A percentile compares a stretch with the other conserved stretches of the same genome.
These are phyloP conservation scores for Ariolimax columbianus DNA, from an alignment of 2,888 invertebrate genomes.

Conservation along the genomic window DNA sequence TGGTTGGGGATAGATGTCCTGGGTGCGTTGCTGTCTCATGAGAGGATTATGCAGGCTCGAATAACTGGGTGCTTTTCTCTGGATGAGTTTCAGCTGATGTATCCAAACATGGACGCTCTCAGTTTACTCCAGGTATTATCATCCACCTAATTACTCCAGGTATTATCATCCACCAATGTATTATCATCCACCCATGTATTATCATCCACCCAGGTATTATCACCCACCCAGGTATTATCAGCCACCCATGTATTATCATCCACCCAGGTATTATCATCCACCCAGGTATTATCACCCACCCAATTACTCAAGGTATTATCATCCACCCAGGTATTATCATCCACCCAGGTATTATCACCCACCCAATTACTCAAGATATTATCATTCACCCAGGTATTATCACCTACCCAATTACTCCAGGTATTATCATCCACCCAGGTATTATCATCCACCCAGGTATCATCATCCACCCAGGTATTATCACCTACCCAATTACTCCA, in stretches of 20 bases:
- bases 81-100: slow-evolving; percentile 86
- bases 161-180: background rate
- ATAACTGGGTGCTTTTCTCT: slow-evolving; percentile 85
- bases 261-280: too few relatives aligned
- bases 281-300: too few relatives aligned
- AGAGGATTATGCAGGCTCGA: slow-evolving; percentile 75
- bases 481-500: too few relatives aligned
- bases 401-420: too few relatives aligned
- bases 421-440: too few relatives aligned
- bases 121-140: slow-evolving; percentile 83
- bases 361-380: too few relatives aligned
- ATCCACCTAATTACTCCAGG: background rate
- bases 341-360: background rate
- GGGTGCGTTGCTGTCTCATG: slow-evolving; percentile 83
- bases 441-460: too few relatives aligned
- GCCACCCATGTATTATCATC: too few relatives aligned
- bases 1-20: slow-evolving; percentile 86
- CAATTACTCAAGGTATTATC: too few relatives aligned
- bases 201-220: background rate
- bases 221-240: too few relatives aligned
- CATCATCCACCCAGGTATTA: too few relatives aligned
- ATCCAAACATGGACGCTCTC: slow-evolving; percentile 85
- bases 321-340: background rate
- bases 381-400: too few relatives aligned
- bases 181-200: background rate